phyloP scores from a whole-genome alignment of 2,113 vertebrate genomes.

The Meriones unguiculatus region DNA sequence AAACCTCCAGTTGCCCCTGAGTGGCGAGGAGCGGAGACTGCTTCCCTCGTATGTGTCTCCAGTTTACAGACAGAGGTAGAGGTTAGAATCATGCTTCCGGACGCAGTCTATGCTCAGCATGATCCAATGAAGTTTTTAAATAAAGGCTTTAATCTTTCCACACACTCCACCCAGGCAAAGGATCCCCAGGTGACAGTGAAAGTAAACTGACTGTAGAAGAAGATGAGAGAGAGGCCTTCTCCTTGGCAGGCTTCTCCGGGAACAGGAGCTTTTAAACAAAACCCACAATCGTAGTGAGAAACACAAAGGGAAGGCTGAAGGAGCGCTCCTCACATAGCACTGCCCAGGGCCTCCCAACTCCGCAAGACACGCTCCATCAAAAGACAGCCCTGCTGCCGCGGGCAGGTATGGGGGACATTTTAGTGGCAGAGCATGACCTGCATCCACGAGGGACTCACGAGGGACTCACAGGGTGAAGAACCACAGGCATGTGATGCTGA shows the following conservation, averaged over 20 bases:
- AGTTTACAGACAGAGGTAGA: background rate
- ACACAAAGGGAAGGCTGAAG: constrained; percentile 11
- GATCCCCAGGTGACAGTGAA: constrained; percentile 19
- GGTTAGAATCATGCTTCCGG: background rate
- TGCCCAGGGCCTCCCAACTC: background rate
- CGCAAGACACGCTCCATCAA: background rate
- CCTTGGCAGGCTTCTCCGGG: background rate
- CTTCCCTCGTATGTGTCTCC: background rate
- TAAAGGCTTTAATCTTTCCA: constrained; percentile 38
- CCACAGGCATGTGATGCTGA: background rate
- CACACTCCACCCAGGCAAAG: background rate
- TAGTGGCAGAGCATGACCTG: background rate
- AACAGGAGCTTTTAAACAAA: constrained; percentile 52
- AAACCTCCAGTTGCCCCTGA: background rate
- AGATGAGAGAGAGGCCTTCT: background rate
- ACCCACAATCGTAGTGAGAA: background rate
- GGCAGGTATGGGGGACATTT: background rate
- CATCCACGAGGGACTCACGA: background rate
- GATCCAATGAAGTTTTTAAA: constrained; percentile 26
- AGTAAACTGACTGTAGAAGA: background rate
- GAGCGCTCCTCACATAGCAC: background rate
- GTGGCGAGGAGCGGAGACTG: background rate
- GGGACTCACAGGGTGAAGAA: background rate
- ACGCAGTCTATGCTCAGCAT: background rate
- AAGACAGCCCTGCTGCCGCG: background rate